Percentiles rank a stretch among this genome's conserved stretches.
Evolutionary conservation across 2,797 vertebrate genomes (phyloP).

Genomic region (Cottoperca gobio): DNA sequence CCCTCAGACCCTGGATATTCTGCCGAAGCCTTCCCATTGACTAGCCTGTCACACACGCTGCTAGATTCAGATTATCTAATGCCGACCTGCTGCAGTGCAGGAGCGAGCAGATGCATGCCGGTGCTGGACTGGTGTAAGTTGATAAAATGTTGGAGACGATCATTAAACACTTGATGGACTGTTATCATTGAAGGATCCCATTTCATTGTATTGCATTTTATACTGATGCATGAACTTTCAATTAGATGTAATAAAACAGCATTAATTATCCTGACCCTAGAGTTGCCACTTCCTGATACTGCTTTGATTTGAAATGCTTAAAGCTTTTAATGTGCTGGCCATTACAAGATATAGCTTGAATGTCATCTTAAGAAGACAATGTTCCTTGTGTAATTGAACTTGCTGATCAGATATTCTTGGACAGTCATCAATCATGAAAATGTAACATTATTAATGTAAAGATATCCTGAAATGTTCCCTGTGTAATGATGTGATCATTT

Average conservation of each 20-base stretch:
- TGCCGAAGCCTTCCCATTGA: constrained; percentile 37
- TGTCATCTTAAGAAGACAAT: neutral
- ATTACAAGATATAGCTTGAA: neutral
- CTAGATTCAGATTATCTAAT: constrained; percentile 39
- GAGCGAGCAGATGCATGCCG: constrained; percentile 15
- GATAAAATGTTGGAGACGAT: neutral
- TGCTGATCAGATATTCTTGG: neutral
- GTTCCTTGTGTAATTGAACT: neutral
- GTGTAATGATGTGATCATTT: neutral
- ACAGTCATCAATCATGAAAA: neutral
- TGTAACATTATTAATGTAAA: neutral
- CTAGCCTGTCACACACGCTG: constrained; percentile 48
- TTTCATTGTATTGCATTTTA: neutral
- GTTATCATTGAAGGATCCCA: neutral
- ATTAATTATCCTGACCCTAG: neutral
- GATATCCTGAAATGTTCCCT: neutral
- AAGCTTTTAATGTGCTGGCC: neutral
- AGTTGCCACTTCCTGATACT: neutral
- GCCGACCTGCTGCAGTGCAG: constrained; percentile 5
- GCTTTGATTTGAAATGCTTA: neutral
- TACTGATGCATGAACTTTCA: neutral
- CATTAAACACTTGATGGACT: constrained; percentile 10
- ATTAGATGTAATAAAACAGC: neutral
- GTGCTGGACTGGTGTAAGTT: constrained; percentile 6
- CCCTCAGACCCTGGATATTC: constrained; percentile 41